phyloP scores from a whole-genome alignment of 2,888 invertebrate species.

The Exephanes ischioxanthus region DNA sequence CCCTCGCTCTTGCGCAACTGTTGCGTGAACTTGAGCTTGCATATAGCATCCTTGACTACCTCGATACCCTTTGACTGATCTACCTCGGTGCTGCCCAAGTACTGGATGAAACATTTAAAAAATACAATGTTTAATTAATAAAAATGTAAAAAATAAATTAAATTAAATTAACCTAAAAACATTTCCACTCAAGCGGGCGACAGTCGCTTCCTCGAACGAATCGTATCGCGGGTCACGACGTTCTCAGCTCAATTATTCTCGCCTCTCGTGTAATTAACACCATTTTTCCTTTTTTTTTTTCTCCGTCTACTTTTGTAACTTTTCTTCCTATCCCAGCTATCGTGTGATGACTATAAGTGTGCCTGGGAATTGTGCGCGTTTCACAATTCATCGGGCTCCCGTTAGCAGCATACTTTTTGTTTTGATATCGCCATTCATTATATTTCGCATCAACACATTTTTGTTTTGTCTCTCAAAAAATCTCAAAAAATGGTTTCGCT shows the following conservation, averaged over 20 bases:
- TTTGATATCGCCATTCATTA: not conserved
- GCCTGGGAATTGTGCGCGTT: conserved; percentile 51
- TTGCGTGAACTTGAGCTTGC: conserved; percentile 97
- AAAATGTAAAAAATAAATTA: not conserved
- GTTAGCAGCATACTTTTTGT: conserved; percentile 23
- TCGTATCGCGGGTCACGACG: conserved; percentile 37
- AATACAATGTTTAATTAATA: conserved; percentile 2
- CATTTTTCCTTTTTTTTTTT: conserved; percentile 25
- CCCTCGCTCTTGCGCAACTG: conserved; percentile 96
- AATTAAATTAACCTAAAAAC: not conserved
- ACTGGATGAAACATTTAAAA: conserved; percentile 86
- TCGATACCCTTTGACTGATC: conserved; percentile 99
- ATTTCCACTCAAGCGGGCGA: not conserved
- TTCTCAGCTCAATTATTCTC: conserved; percentile 45
- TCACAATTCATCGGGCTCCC: conserved; percentile 45
- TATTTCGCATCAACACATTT: not conserved
- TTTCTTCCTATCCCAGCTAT: conserved; percentile 31
- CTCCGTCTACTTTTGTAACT: conserved; percentile 22
- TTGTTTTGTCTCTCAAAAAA: not conserved
- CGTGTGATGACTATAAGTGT: conserved; percentile 2
- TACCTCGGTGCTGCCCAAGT: conserved; percentile 97
- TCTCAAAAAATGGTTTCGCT: not conserved
- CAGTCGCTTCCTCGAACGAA: not conserved
- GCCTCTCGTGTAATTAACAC: conserved; percentile 42
- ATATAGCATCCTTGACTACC: conserved; percentile 98